These are phyloP conservation scores for Yponomeuta cagnagella DNA, from an alignment of 2,888 invertebrate genomes.

Conservation along the genomic window DNA sequence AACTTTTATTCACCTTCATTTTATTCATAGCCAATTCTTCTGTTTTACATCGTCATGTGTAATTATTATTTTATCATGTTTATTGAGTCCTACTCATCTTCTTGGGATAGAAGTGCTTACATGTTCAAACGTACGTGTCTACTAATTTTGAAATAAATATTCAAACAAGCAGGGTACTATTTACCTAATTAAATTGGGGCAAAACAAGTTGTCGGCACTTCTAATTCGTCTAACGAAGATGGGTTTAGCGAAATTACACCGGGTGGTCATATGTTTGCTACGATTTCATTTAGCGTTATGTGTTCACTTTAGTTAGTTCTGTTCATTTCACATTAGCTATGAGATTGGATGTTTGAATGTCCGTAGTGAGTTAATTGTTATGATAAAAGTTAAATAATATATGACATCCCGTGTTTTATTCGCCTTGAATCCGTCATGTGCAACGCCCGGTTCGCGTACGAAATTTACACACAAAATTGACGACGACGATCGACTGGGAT, in stretches of 20 bases:
- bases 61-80: constrained; percentile 13
- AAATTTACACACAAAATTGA: constrained; percentile 37
- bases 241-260: constrained; percentile 74
- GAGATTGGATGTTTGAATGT: constrained; percentile 69
- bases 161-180: not conserved
- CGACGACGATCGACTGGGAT: constrained; percentile 39
- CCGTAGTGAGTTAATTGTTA: constrained; percentile 65
- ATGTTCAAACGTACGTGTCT: not conserved
- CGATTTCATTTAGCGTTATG: constrained; percentile 62
- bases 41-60: constrained; percentile 13
- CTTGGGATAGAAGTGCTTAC: constrained; percentile 3
- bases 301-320: constrained; percentile 65
- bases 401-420: constrained; percentile 77
- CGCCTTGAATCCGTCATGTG: constrained; percentile 77
- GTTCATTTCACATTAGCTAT: constrained; percentile 57
- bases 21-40: not conserved
- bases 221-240: not conserved
- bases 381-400: constrained; percentile 67
- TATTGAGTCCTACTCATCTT: constrained; percentile 4
- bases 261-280: constrained; percentile 75
- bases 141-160: not conserved
- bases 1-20: not conserved
- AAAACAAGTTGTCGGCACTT: not conserved
- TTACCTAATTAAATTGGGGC: not conserved
- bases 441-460: constrained; percentile 60